phyloP scores from a whole-genome alignment of 2,113 vertebrate genomes.

The Dasypus novemcinctus region DNA sequence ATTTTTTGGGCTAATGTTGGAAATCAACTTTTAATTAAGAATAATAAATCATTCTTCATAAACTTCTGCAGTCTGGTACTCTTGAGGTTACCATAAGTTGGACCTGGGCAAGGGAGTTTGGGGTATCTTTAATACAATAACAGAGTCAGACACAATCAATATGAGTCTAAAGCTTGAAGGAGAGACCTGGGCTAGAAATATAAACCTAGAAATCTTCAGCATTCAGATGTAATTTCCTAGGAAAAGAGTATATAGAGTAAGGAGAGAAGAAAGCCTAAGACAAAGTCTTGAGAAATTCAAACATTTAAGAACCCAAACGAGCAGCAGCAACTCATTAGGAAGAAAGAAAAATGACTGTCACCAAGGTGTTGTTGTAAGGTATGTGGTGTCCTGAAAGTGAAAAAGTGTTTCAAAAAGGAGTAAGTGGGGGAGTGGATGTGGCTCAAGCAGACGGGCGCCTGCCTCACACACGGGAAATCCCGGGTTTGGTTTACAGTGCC shows the following conservation, averaged over 20 bases:
- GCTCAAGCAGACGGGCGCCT: too few species aligned
- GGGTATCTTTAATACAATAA: background rate
- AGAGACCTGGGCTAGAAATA: background rate
- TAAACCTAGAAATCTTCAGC: background rate
- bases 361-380: background rate
- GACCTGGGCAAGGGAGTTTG: background rate
- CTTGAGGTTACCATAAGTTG: background rate
- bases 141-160: background rate
- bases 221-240: background rate
- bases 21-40: constrained; percentile 44
- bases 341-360: background rate
- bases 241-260: background rate
- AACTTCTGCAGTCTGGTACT: background rate
- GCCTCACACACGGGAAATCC: too few species aligned
- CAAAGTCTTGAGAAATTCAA: background rate
- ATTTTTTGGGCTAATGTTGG: background rate
- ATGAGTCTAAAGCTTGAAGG: background rate
- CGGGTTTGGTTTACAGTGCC: too few species aligned
- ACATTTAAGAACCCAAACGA: background rate
- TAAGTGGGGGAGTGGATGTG: background rate
- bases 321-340: background rate
- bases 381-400: background rate
- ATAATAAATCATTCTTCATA: constrained; percentile 38
- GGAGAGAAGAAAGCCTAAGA: background rate
- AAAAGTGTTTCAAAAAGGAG: background rate